phyloP scores from a whole-genome alignment of 1,140 invertebrate species.

The Drosophila ananassae region DNA sequence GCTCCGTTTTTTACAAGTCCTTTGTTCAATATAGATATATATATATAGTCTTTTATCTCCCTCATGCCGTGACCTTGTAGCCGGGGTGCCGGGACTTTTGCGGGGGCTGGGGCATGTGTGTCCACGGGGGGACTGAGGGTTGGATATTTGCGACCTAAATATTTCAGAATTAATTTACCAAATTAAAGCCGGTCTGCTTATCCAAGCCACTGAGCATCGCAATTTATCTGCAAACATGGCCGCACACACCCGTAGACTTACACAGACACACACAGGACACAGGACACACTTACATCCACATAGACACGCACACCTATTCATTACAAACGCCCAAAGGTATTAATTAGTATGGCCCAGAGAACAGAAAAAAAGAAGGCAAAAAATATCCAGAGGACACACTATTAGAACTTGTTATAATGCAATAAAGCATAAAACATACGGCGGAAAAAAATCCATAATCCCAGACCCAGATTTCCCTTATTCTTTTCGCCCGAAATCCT shows the following conservation, averaged over 20 bases:
- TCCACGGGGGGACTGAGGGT: constrained; percentile 8
- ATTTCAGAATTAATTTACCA: constrained; percentile 79
- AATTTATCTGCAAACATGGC: constrained; percentile 72
- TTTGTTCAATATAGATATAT: constrained; percentile 41
- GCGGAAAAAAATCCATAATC: constrained; percentile 36
- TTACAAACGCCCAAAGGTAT: constrained; percentile 72
- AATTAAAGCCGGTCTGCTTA: constrained; percentile 79
- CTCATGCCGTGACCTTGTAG: constrained; percentile 60
- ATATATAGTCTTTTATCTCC: constrained; percentile 55
- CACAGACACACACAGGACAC: constrained; percentile 2
- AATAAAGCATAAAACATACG: constrained; percentile 53
- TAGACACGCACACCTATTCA: constrained; percentile 28
- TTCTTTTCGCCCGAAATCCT: background rate
- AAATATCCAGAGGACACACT: constrained; percentile 24
- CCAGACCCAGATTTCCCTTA: constrained; percentile 11
- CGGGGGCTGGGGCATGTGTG: constrained; percentile 10
- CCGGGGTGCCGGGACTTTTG: background rate
- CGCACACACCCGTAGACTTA: constrained; percentile 33
- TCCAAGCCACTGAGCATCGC: constrained; percentile 76
- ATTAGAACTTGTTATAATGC: constrained; percentile 65
- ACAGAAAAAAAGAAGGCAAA: constrained; percentile 22
- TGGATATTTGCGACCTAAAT: constrained; percentile 75
- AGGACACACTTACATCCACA: background rate
- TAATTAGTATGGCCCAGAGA: constrained; percentile 69
- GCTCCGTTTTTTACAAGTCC: constrained; percentile 12